These are phyloP conservation scores for Fistularia commersonii DNA, from an alignment of 2,797 vertebrate species.

Conservation along the genomic window DNA sequence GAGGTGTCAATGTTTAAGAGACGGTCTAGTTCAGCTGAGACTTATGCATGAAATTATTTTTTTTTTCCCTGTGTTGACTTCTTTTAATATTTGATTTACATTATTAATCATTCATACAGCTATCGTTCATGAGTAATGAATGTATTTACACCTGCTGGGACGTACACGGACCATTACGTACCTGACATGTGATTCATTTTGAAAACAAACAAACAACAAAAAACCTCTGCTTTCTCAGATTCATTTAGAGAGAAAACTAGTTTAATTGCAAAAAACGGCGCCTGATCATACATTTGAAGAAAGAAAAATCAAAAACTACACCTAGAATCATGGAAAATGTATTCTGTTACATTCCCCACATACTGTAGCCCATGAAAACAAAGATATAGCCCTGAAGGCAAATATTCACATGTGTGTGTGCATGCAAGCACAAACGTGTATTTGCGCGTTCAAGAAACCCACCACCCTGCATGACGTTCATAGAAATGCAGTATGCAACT, in stretches of 20 bases:
- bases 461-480: constrained; percentile 36
- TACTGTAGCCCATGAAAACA: constrained; percentile 46
- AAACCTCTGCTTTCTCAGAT: background rate
- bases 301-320: constrained; percentile 21
- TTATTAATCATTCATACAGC: constrained; percentile 67
- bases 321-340: constrained; percentile 23
- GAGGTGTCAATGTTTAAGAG: constrained; percentile 44
- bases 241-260: background rate
- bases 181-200: constrained; percentile 24
- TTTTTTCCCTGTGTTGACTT: constrained; percentile 54
- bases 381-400: constrained; percentile 56
- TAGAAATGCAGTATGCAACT: constrained; percentile 47
- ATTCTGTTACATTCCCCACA: constrained; percentile 39
- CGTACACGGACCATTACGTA: constrained; percentile 22
- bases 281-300: constrained; percentile 18
- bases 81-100: constrained; percentile 69
- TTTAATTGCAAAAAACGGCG: constrained; percentile 1
- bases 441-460: constrained; percentile 31
- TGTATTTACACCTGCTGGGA: constrained; percentile 65
- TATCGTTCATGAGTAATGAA: constrained; percentile 43
- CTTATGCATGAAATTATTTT: constrained; percentile 49
- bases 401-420: constrained; percentile 50
- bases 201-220: background rate
- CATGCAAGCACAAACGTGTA: constrained; percentile 31
- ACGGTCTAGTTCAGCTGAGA: constrained; percentile 39